Conservation (phyloP, 1,140 invertebrate genomes). For the Atta texana region DNA sequence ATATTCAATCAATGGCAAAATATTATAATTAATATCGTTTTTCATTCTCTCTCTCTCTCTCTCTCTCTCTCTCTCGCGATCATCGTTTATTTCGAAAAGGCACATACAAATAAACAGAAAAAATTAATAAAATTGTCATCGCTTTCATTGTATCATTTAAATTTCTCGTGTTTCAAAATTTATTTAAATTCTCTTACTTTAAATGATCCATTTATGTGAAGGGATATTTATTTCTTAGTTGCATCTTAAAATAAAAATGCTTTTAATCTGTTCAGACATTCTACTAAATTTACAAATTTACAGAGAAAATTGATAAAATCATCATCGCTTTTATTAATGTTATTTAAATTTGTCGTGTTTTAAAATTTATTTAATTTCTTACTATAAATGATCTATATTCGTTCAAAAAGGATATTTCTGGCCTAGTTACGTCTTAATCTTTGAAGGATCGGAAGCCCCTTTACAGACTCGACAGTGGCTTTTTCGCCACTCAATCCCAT, state of each 20-base stretch:
- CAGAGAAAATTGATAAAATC: too few species aligned
- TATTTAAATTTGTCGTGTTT: too few species aligned
- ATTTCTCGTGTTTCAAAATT: not conserved
- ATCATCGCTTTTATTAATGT: too few species aligned
- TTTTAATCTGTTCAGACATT: too few species aligned
- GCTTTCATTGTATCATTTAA: not conserved
- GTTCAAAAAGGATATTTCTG: too few species aligned
- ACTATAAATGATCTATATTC: too few species aligned
- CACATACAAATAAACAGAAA: not conserved
- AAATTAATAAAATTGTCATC: conserved; percentile 17
- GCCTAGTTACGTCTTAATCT: too few species aligned
- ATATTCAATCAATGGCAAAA: conserved; percentile 39
- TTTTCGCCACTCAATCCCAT: too few species aligned
- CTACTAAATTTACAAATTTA: too few species aligned
- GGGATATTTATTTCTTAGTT: not conserved
- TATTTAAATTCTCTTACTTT: not conserved
- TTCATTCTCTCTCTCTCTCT: not conserved
- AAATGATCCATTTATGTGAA: not conserved
- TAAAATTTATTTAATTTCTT: too few species aligned
- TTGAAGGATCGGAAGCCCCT: too few species aligned
- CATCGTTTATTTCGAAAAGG: not conserved
- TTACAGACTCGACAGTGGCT: too few species aligned
- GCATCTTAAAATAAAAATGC: not conserved
- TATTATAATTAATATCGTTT: conserved; percentile 34
- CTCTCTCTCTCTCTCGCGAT: not conserved